Conservation (phyloP, 2,113 vertebrate species). For the Calidris pygmaea region DNA sequence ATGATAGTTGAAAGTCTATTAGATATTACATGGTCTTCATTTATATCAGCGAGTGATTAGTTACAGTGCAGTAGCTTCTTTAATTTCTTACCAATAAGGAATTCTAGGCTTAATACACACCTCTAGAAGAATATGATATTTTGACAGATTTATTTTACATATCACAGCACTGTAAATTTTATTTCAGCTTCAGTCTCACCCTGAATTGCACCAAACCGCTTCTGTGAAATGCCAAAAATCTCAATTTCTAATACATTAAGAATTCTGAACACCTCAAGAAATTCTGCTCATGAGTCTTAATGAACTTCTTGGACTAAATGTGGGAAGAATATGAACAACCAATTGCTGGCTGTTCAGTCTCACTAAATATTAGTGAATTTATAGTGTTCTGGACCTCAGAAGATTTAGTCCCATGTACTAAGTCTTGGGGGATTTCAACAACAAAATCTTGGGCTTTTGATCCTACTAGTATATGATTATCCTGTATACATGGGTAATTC, state of each 20-base stretch:
- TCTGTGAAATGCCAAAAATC: not conserved
- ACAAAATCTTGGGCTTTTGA: conserved; percentile 16
- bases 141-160: not conserved
- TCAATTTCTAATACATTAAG: not conserved
- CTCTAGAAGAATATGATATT: not conserved
- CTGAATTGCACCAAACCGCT: not conserved
- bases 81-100: not conserved
- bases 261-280: not conserved
- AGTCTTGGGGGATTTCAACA: not conserved
- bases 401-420: not conserved
- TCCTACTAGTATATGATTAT: not conserved
- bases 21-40: not conserved
- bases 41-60: not conserved
- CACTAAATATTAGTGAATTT: not conserved
- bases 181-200: not conserved
- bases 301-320: not conserved
- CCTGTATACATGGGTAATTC: not conserved
- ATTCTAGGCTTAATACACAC: not conserved
- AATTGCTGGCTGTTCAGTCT: not conserved
- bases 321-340: not conserved
- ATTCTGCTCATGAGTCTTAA: not conserved
- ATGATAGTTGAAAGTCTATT: not conserved
- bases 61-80: not conserved
- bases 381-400: not conserved
- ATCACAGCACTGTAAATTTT: not conserved